phyloP scores from a whole-genome alignment of 1,140 invertebrate genomes.

The Drosophila subobscura region DNA sequence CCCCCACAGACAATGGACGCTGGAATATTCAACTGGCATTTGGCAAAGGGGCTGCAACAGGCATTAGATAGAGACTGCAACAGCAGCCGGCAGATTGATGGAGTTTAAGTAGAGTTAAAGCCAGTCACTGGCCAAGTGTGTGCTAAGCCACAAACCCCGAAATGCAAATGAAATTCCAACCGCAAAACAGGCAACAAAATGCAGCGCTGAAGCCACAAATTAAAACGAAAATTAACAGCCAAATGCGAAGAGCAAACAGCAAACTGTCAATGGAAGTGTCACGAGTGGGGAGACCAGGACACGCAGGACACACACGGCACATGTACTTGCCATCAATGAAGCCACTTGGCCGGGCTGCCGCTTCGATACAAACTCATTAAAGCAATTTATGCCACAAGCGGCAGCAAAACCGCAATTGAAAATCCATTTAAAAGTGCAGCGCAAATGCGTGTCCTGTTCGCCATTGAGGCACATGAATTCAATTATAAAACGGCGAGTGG shows the following conservation, averaged over 20 bases:
- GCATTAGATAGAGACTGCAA: too few species aligned
- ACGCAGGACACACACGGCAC: not conserved
- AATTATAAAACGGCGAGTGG: slow-evolving; percentile 83
- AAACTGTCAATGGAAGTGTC: slow-evolving; percentile 77
- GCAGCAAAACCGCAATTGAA: slow-evolving; percentile 81
- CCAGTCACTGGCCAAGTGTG: too few species aligned
- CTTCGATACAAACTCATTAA: slow-evolving; percentile 77
- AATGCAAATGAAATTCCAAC: slow-evolving; percentile 41
- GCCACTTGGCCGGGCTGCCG: slow-evolving; percentile 62
- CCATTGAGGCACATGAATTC: slow-evolving; percentile 83
- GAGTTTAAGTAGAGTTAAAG: slow-evolving; percentile 1
- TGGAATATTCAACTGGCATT: slow-evolving; percentile 35
- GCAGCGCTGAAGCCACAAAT: slow-evolving; percentile 55
- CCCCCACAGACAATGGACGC: slow-evolving; percentile 62
- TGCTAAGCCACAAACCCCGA: not conserved
- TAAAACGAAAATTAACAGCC: slow-evolving; percentile 76
- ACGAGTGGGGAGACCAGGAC: slow-evolving; percentile 39
- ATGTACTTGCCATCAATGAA: slow-evolving; percentile 42
- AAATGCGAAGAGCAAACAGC: too few species aligned
- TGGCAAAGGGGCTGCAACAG: too few species aligned
- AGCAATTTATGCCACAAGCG: slow-evolving; percentile 81
- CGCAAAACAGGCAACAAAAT: slow-evolving; percentile 39
- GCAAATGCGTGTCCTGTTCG: slow-evolving; percentile 61
- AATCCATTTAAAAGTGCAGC: slow-evolving; percentile 81
- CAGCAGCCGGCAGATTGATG: not conserved